Conservation (phyloP, 2,113 vertebrate species). For the Leptodactylus fuscus region DNA sequence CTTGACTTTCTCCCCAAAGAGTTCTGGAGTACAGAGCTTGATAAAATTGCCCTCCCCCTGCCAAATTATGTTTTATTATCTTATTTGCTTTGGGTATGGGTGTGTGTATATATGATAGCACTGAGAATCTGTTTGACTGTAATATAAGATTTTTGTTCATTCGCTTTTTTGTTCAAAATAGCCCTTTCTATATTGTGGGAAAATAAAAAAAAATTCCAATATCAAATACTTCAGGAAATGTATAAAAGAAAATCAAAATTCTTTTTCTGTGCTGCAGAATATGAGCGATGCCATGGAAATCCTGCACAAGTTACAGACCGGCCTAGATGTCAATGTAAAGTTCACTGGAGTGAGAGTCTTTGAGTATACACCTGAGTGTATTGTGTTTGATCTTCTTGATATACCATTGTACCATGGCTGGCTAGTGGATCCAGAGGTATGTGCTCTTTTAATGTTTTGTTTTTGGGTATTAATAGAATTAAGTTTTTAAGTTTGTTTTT, state of each 20-base stretch:
- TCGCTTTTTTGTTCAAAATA: too few species aligned
- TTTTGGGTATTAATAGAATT: not conserved
- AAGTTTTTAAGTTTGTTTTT: too few species aligned
- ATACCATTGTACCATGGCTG: constrained; percentile 98
- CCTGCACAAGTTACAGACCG: constrained; percentile 95
- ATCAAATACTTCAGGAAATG: not conserved
- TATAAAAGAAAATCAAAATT: not conserved
- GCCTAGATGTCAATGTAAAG: constrained; percentile 97
- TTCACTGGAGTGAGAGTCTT: constrained; percentile 96
- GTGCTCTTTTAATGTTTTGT: not conserved
- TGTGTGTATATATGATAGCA: too few species aligned
- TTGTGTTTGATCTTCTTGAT: constrained; percentile 97
- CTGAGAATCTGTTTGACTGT: too few species aligned
- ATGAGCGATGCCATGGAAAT: constrained; percentile 99
- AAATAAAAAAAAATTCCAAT: not conserved
- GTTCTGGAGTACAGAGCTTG: too few species aligned
- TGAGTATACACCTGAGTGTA: constrained; percentile 98
- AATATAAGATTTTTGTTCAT: too few species aligned
- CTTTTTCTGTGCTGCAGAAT: constrained; percentile 77
- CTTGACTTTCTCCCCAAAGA: not conserved
- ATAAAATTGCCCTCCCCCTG: too few species aligned
- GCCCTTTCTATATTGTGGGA: too few species aligned
- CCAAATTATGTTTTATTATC: too few species aligned
- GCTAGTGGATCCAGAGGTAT: constrained; percentile 97
- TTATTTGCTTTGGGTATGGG: too few species aligned